These are phyloP conservation scores for Anoplophora glabripennis DNA, from an alignment of 1,140 invertebrate species.

Conservation along the genomic window DNA sequence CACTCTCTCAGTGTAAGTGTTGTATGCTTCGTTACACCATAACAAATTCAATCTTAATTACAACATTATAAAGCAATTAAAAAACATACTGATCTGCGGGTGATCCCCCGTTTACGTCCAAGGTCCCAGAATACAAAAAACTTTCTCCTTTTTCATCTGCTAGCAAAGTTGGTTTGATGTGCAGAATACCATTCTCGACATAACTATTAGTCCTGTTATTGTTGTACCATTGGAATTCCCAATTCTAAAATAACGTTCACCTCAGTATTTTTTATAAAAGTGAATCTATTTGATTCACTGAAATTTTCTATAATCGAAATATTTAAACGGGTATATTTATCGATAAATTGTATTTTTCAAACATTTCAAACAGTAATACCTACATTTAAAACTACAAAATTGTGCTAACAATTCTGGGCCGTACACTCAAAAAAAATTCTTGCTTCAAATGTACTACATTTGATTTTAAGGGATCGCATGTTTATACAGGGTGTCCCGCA, in stretches of 20 bases:
- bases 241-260: slow-evolving; percentile 55
- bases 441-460: no score
- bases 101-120: slow-evolving; percentile 58
- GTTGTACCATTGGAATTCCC: slow-evolving; percentile 70
- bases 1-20: no score
- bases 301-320: neutral
- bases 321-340: neutral
- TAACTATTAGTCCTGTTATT: slow-evolving; percentile 67
- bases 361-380: no score
- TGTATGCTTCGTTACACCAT: no score
- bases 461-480: no score
- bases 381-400: no score
- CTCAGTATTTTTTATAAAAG: neutral
- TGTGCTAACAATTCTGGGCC: no score
- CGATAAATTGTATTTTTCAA: neutral
- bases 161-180: slow-evolving; percentile 60
- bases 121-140: slow-evolving; percentile 55
- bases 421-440: no score
- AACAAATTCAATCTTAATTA: no score
- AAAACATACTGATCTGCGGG: slow-evolving; percentile 55
- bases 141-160: slow-evolving; percentile 57
- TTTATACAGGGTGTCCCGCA: no score
- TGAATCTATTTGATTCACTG: neutral
- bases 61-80: neutral
- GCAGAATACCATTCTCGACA: slow-evolving; percentile 55